These are phyloP conservation scores for Gracilinanus agilis DNA, from an alignment of 2,113 vertebrate species.

Conservation along the genomic window DNA sequence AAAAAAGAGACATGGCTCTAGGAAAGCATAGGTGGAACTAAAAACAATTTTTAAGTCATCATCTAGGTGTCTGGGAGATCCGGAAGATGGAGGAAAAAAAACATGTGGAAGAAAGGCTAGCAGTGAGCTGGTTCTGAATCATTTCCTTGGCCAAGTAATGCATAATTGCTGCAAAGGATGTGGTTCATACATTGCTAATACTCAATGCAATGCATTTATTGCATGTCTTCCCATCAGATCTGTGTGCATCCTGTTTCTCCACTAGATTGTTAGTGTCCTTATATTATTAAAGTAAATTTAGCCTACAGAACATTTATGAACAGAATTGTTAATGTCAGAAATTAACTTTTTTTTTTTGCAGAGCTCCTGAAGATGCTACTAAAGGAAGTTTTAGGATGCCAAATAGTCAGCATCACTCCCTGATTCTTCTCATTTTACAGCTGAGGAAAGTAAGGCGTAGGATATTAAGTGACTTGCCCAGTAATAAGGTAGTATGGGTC, in stretches of 20 bases:
- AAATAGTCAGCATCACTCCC: background rate
- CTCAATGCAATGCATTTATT: background rate
- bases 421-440: background rate
- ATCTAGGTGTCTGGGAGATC: background rate
- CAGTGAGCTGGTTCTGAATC: background rate
- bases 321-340: background rate
- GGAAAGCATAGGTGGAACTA: background rate
- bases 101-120: background rate
- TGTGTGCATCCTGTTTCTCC: background rate
- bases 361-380: background rate
- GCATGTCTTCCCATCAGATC: background rate
- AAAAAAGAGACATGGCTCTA: background rate
- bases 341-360: background rate
- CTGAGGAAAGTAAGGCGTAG: background rate
- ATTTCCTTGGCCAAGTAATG: background rate
- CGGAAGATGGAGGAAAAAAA: background rate
- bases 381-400: background rate
- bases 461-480: background rate
- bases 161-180: background rate
- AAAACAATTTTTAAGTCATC: background rate
- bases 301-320: background rate
- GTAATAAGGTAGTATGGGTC: background rate
- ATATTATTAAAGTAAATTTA: background rate
- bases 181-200: background rate
- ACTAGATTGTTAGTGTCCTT: background rate